These are phyloP conservation scores for Stichopus horrens DNA, from an alignment of 53 echinoderm and acorn worm species.

Conservation along the genomic window DNA sequence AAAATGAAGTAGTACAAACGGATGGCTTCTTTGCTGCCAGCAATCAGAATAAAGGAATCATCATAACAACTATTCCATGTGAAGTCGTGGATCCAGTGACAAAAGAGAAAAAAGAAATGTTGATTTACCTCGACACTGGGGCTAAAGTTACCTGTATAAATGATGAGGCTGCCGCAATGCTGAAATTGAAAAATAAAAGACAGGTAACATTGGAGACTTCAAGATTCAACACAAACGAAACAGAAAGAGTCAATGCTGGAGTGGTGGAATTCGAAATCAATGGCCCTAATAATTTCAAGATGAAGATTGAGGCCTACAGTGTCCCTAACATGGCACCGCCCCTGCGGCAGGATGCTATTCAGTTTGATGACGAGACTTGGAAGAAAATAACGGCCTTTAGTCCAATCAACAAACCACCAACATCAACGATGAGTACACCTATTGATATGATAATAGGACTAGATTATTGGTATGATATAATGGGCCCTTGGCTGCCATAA, in stretches of 20 bases:
- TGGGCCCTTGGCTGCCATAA: neutral
- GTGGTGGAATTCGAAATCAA: conserved; percentile 2
- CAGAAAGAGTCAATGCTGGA: neutral
- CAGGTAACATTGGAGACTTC: conserved; percentile 20
- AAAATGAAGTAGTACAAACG: too few species aligned
- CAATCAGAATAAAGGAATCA: neutral
- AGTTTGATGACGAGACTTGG: neutral
- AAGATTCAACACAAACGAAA: neutral
- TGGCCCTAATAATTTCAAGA: neutral
- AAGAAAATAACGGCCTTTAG: neutral
- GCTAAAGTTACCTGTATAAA: conserved; percentile 6
- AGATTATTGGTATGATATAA: conserved; percentile 9
- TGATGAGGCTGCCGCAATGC: neutral
- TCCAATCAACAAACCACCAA: neutral
- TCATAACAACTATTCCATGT: neutral
- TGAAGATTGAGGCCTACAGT: neutral
- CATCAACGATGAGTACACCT: neutral
- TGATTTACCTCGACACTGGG: neutral
- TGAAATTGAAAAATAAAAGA: neutral
- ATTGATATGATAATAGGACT: neutral
- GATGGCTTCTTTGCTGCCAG: too few species aligned
- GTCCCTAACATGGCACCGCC: conserved; percentile 5
- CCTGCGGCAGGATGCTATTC: neutral
- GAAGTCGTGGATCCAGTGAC: neutral
- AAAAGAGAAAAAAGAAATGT: neutral